These are phyloP conservation scores for Ariopsis seemanni DNA, from an alignment of 2,113 vertebrate genomes.

Conservation along the genomic window DNA sequence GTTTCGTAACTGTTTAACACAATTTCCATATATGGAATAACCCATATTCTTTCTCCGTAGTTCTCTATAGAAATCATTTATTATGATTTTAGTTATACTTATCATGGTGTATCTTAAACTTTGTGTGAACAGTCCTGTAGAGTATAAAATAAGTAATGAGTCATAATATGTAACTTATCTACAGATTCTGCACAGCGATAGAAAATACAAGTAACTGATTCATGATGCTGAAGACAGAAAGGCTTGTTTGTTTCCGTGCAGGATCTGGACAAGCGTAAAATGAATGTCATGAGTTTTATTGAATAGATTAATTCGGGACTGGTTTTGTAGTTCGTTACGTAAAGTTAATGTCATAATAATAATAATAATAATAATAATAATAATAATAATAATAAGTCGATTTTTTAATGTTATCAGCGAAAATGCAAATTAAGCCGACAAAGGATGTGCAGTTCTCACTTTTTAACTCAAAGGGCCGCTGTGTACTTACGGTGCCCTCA, in stretches of 20 bases:
- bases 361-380: background rate
- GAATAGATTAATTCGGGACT: background rate
- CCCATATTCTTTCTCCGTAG: background rate
- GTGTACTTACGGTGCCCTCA: conserved; percentile 23
- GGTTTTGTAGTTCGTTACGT: background rate
- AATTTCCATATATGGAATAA: background rate
- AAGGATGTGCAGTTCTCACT: background rate
- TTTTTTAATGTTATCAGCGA: background rate
- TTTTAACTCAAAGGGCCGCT: conserved; percentile 47
- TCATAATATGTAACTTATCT: background rate
- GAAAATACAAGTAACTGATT: background rate
- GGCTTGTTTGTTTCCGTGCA: background rate
- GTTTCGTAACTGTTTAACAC: background rate
- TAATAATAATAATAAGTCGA: background rate
- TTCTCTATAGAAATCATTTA: background rate
- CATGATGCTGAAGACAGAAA: background rate
- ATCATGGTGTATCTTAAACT: background rate
- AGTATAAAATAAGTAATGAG: background rate
- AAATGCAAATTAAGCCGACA: conserved; percentile 2
- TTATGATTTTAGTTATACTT: background rate
- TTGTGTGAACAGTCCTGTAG: background rate
- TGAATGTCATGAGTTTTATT: background rate
- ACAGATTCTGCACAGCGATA: background rate
- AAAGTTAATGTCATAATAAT: background rate
- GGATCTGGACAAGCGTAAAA: background rate